Conservation (phyloP, 2,797 vertebrate species). For the Pseudotriccus pelzelni region DNA sequence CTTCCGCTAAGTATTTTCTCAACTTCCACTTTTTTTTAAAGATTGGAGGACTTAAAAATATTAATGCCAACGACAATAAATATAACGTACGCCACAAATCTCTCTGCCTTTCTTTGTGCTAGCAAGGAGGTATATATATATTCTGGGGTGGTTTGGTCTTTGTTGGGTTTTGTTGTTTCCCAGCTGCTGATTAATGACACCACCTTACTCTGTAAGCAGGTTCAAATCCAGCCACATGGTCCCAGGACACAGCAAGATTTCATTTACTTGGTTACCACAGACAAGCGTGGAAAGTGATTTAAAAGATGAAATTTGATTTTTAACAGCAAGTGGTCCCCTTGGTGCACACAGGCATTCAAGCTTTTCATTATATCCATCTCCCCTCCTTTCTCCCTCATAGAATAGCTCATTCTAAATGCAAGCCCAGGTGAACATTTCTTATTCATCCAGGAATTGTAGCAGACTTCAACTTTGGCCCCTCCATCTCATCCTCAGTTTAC, state of each 20-base stretch:
- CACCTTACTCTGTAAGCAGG: slow-evolving; percentile 12
- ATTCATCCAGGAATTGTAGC: slow-evolving; percentile 38
- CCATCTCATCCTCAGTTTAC: slow-evolving; percentile 4
- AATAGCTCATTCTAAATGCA: slow-evolving; percentile 59
- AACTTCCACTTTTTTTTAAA: background rate
- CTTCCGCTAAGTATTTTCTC: background rate
- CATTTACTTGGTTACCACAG: slow-evolving; percentile 63
- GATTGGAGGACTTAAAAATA: background rate
- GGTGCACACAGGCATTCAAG: slow-evolving; percentile 58
- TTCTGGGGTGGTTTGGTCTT: background rate
- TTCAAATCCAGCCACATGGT: slow-evolving; percentile 55
- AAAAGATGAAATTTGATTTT: slow-evolving; percentile 58
- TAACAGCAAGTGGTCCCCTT: slow-evolving; percentile 67
- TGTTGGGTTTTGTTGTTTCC: slow-evolving; percentile 32
- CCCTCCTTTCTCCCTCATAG: slow-evolving; percentile 52
- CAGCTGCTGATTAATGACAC: slow-evolving; percentile 61
- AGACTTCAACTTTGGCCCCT: slow-evolving; percentile 52
- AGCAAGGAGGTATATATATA: background rate
- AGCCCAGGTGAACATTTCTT: slow-evolving; percentile 54
- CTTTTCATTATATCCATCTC: slow-evolving; percentile 67
- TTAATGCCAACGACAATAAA: background rate
- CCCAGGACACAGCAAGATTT: slow-evolving; percentile 59
- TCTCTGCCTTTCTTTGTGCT: background rate
- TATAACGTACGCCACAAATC: background rate
- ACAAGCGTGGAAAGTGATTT: slow-evolving; percentile 59